Evolutionary conservation across 1,140 invertebrate genomes (phyloP), one percentile per base, ranked within the genome.

Genomic region (Adelges cooleyi): DNA sequence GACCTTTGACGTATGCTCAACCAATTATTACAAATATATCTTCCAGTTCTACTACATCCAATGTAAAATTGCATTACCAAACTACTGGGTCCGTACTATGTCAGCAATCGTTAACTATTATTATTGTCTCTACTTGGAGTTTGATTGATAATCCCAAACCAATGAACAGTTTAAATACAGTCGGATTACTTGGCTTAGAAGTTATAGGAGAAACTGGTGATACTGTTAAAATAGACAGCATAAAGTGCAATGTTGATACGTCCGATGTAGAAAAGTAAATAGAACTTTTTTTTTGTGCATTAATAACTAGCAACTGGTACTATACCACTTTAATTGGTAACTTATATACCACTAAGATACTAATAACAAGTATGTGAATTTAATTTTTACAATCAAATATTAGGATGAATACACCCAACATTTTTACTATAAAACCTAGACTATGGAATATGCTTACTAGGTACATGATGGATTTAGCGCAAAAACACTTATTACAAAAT

Each of bases 151-250:
- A 62, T 62, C 46, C 56, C 27, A 42, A 48, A 3, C 20, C 25
- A 48, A 15, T 5, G 3, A 62, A 20, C 33, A 51, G 59, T 27
- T 44, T 59, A n/a, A 67, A 67, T 38, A 22, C 27, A 17, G 13
- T 69, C 71, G 76, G 76, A 27, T 71, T 84, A 20, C 82, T 80
- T 66, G 82, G 81, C 71, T 67, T 79, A 54, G 75, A 79, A 73
- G 71, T 80, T 20, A 70, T 80, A 2, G 75, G 74, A 51, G 74
- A 75, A 48, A 73, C 72, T 62, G 73, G 71, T 23, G 51, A 68
- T 22, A 27, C 67, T 18, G 67, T 78, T 33, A 54, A 72, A 15
- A 69, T 75, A 33, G 51, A 66, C 22, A 56, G 70, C 13, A 68
- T 71, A 10, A 36, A 67, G 40, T 67, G 53, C 20, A 50, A 71